These are phyloP conservation scores for Muscicapa adusta DNA, from an alignment of 2,113 vertebrate genomes.

Conservation along the genomic window DNA sequence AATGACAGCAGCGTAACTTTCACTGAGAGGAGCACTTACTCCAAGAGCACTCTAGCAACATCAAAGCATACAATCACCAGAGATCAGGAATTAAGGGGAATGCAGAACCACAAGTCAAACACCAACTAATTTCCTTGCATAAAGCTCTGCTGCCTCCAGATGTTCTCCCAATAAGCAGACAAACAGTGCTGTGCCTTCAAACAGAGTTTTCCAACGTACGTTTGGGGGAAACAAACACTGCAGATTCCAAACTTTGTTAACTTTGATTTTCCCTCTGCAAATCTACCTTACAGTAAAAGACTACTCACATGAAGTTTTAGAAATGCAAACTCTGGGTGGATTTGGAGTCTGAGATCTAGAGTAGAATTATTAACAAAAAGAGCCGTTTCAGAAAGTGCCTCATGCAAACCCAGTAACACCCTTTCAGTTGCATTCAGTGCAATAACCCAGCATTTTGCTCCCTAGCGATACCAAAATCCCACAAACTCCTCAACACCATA, in stretches of 20 bases:
- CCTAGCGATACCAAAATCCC: not conserved
- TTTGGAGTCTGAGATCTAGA: not conserved
- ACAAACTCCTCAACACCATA: not conserved
- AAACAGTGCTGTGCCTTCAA: not conserved
- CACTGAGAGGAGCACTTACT: not conserved
- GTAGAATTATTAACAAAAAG: not conserved
- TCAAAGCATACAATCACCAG: not conserved
- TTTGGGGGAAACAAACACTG: not conserved
- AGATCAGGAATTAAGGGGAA: not conserved
- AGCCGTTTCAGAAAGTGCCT: not conserved
- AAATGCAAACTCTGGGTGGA: not conserved
- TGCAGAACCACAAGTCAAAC: not conserved
- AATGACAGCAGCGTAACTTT: not conserved
- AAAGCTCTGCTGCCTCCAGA: not conserved
- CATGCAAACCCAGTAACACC: not conserved
- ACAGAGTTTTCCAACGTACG: not conserved
- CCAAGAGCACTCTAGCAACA: not conserved
- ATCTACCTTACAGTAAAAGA: not conserved
- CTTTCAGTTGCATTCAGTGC: not conserved
- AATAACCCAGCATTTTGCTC: not conserved
- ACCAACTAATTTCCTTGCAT: not conserved
- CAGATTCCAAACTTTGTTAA: not conserved
- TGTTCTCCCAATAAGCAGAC: not conserved
- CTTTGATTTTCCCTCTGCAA: not conserved
- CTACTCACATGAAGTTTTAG: not conserved